These are phyloP conservation scores for Euura lappo DNA, from an alignment of 1,140 invertebrate species.

Conservation along the genomic window DNA sequence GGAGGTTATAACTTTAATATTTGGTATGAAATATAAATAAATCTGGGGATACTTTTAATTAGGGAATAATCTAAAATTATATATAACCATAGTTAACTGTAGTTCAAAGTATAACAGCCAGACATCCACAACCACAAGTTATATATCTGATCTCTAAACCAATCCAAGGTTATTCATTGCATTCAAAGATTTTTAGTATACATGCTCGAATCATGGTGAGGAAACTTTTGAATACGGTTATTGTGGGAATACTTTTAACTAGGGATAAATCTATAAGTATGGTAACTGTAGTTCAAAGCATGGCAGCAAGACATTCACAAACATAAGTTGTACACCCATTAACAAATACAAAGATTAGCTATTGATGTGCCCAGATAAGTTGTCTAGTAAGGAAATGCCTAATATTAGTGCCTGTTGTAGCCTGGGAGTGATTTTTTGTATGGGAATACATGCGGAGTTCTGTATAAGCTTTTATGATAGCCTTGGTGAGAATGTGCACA, in stretches of 20 bases:
- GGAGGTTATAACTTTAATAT: background rate
- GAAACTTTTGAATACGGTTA: no score
- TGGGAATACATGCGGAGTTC: background rate
- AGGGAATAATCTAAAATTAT: background rate
- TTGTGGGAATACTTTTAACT: no score
- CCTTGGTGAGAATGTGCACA: background rate
- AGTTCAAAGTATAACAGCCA: background rate
- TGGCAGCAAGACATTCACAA: no score
- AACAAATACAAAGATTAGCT: background rate
- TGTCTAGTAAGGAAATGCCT: background rate
- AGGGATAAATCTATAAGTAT: no score
- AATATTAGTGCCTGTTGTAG: background rate
- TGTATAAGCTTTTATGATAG: background rate
- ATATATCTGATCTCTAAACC: no score
- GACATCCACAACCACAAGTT: background rate
- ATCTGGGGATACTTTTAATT: background rate
- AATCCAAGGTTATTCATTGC: no score
- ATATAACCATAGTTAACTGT: background rate
- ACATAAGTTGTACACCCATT: background rate
- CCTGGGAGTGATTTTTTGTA: background rate
- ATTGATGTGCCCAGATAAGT: background rate
- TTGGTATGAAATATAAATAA: background rate
- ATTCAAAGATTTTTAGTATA: no score
- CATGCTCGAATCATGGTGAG: no score
- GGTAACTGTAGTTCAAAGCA: no score